Conservation (phyloP, 1,140 invertebrate species). For the Polypedilum vanderplanki region DNA sequence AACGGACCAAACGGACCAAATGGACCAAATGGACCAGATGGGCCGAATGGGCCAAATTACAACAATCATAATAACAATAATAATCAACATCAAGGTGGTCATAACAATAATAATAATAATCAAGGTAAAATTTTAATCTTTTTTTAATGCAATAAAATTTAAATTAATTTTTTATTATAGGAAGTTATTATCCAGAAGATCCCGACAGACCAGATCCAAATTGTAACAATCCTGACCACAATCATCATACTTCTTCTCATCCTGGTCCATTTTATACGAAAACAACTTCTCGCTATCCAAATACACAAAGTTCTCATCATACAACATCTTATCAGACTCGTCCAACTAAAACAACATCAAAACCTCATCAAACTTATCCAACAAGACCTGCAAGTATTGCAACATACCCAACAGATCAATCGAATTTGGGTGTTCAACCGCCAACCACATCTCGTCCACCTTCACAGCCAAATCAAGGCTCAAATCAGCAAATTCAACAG, state of each 20-base stretch:
- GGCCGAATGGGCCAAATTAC: too few species aligned
- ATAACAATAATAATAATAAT: not conserved
- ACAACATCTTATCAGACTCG: not conserved
- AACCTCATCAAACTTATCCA: conserved; percentile 20
- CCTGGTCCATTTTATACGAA: not conserved
- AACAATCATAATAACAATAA: too few species aligned
- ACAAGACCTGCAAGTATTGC: not conserved
- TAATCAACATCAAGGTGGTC: too few species aligned
- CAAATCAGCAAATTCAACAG: not conserved
- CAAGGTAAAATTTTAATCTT: not conserved
- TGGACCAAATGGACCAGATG: not conserved
- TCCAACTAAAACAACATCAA: not conserved
- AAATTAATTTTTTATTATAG: not conserved
- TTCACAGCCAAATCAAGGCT: not conserved
- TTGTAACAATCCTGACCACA: not conserved
- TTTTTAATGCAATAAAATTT: too few species aligned
- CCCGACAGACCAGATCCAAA: conserved; percentile 28
- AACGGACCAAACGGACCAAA: not conserved
- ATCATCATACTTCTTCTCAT: not conserved
- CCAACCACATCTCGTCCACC: not conserved
- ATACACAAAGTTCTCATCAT: not conserved
- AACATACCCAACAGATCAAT: not conserved
- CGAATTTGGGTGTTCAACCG: not conserved
- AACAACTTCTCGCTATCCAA: not conserved
- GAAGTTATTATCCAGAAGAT: conserved; percentile 30